Evolutionary conservation across 2,113 vertebrate species (phyloP), one percentile per base, ranked within the genome.

Genomic region (Melanerpes aurifrons): DNA sequence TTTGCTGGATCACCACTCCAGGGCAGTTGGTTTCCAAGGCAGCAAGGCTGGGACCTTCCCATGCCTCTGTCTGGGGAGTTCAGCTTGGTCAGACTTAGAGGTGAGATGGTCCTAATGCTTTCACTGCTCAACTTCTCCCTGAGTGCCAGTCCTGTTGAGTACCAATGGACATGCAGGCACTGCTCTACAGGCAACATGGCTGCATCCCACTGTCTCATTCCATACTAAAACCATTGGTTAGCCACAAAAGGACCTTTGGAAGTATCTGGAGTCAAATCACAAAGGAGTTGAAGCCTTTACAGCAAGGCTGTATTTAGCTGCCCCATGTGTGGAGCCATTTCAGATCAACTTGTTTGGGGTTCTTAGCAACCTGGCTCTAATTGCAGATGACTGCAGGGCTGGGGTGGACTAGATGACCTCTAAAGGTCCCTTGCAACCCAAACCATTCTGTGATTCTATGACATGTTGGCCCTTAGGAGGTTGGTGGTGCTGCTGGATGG

Each of bases 141-240:
- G 66, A 19, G 48, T 15, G 29, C 24, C 59, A 62, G 15, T 10
- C 40, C 54, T 54, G 43, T 1, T 1, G 2, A 47, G 9, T 15
- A 40, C 8, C 68, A 40, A 4, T 13, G 71, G 56, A 31, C 31
- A 61, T 2, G 10, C 2, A 3, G 8, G 5, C 15, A 10, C 2
- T 18, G 54, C 32, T 29, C 43, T 73, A 66, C 22, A 48, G 80
- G 8, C 10, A 31, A 8, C 31, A 31, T 11, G 22, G 7, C 9
- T 57, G 40, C 3, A 0, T 26, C 75, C 43, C 10, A 2, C 7
- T 9, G 2, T 3, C 35, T 68, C 0, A 0, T 67, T 56, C 22
- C 56, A 18, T 2, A 15, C 29, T 57, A 77, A 48, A 75, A 16
- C 40, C 28, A 20, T 7, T 2, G 0, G 8, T 19, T 48, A 73